Conservation (phyloP, 2,113 vertebrate genomes). For the Petrocephalus zakoni region DNA sequence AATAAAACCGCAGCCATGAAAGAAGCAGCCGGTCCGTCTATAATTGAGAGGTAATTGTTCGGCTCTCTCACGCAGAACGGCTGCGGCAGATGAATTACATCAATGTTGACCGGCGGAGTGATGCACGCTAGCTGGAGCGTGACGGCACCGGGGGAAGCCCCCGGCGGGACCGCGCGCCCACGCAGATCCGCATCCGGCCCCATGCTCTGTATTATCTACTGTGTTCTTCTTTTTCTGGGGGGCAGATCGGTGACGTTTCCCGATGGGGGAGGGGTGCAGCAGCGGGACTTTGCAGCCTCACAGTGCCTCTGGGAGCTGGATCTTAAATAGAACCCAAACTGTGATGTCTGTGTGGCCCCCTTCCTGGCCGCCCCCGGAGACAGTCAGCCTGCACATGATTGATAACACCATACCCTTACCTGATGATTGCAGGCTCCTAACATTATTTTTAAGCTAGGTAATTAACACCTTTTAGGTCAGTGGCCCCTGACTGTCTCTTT, state of each 20-base stretch:
- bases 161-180: neutral
- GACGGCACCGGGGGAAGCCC: neutral
- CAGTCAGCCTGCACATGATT: constrained; percentile 15
- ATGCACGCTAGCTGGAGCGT: neutral
- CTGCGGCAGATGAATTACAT: neutral
- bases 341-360: neutral
- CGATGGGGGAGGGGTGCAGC: neutral
- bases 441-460: constrained; percentile 26
- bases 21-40: neutral
- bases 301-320: neutral
- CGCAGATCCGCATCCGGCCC: neutral
- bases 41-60: constrained; percentile 6
- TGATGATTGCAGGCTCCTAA: constrained; percentile 16
- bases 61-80: neutral
- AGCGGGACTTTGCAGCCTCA: neutral
- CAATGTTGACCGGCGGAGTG: neutral
- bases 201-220: neutral
- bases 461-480: constrained; percentile 31
- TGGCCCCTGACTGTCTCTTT: too few species aligned
- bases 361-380: constrained; percentile 2
- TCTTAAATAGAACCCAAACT: constrained; percentile 22
- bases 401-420: constrained; percentile 18
- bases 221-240: neutral
- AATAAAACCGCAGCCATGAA: neutral
- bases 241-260: neutral